Evolutionary conservation across 37 sponge, comb jelly and placozoan genomes (phyloP), one percentile per base, ranked within the genome.

Genomic region (Haliclona indistincta): DNA sequence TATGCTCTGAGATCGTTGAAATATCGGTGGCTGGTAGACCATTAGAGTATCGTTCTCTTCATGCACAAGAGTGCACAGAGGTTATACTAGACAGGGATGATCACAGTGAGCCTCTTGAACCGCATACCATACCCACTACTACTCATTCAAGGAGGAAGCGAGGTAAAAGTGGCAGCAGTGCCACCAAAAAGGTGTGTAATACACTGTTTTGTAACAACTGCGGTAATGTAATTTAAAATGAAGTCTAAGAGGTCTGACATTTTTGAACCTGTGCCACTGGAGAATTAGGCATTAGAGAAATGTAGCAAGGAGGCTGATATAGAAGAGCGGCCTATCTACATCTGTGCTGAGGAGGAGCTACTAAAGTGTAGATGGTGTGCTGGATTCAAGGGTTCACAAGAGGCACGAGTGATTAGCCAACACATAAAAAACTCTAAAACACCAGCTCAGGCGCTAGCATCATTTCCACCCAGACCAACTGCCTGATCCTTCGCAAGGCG

Each of bases 381-480:
- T 37, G 22, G 4, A 11, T 65, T 65, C 30, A 65, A 65, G 30
- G 67, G 67, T 38, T 65, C 67, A 13, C 23, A 33, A 13, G 67
- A 65, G 38, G 38, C 67, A 36, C 23, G 67, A 28, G 67, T 65
- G 35, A 65, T 65, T 36, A 65, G 30, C 8, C 67, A 65, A 8
- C 38, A 28, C 33, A 20, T 47, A 13, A 47, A 47, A 13, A 17
- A 17, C 49, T 13, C 8, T 17, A 13, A 17, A 8, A 13, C 49
- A 47, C 13, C 49, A 47, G 49, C 8, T 8, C 13, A 8, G 13
- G 49, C 8, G 49, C 8, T 17, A 47, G 49, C 49, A 47, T 8
- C 8, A 13, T 17, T 13, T 47, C 13, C 8, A 19, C 33, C 15
- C 28, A 28, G 32, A 30, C 10, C 23, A 61, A 20, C 25, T 19